These are phyloP conservation scores for Florisuga fusca DNA, from an alignment of 2,797 vertebrate genomes.

Conservation along the genomic window DNA sequence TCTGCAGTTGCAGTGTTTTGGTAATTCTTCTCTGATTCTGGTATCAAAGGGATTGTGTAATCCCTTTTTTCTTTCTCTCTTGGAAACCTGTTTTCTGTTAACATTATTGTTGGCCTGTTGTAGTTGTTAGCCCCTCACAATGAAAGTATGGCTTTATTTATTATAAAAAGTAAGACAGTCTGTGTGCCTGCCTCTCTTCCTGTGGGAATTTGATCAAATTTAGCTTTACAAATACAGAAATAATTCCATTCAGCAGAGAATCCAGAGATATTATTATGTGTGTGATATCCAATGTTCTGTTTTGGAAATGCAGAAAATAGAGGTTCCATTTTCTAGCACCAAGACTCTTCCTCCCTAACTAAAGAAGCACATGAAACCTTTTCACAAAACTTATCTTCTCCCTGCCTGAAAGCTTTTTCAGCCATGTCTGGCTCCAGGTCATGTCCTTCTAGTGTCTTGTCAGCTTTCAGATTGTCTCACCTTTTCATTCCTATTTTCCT, in stretches of 20 bases:
- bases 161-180: neutral
- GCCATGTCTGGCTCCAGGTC: neutral
- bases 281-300: neutral
- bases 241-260: conserved; percentile 50
- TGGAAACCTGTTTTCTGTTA: conserved; percentile 3
- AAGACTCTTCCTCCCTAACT: neutral
- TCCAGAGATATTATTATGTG: neutral
- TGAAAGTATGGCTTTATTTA: conserved; percentile 14
- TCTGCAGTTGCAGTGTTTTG: neutral
- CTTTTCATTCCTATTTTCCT: conserved; percentile 55
- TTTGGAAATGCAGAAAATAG: neutral
- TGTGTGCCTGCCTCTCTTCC: conserved; percentile 37
- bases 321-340: neutral
- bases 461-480: conserved; percentile 52
- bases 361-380: conserved; percentile 3
- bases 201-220: conserved; percentile 55
- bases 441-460: conserved; percentile 45
- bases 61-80: neutral
- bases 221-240: conserved; percentile 51
- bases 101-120: neutral
- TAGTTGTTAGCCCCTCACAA: neutral
- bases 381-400: conserved; percentile 13
- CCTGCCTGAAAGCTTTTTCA: neutral
- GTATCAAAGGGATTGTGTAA: neutral
- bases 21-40: conserved; percentile 13